phyloP scores from a whole-genome alignment of 2,888 invertebrate species.

The Oxystoma pomonae region DNA sequence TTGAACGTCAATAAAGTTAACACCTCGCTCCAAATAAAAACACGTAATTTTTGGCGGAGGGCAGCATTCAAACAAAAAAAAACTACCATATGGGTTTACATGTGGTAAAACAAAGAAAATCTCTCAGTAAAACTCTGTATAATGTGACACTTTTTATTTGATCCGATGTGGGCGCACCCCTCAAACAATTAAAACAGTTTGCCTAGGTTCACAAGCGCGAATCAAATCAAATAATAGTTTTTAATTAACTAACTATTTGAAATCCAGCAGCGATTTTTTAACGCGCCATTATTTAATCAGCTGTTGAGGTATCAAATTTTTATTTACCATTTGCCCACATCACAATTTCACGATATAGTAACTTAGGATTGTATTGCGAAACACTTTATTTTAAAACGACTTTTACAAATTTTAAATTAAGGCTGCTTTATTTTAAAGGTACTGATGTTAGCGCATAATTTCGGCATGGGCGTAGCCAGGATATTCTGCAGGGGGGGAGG shows the following conservation, averaged over 20 bases:
- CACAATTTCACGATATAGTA: background rate
- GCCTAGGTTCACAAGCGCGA: background rate
- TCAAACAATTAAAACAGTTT: background rate
- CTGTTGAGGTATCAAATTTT: conserved; percentile 24
- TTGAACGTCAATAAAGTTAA: too few relatives aligned
- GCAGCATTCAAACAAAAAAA: too few relatives aligned
- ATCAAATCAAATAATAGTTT: background rate
- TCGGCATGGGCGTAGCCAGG: too few relatives aligned
- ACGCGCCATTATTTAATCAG: conserved; percentile 18
- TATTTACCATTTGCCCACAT: conserved; percentile 19
- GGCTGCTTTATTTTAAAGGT: too few relatives aligned
- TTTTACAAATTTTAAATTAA: too few relatives aligned
- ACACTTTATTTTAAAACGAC: too few relatives aligned
- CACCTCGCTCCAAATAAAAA: too few relatives aligned
- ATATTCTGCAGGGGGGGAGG: too few relatives aligned
- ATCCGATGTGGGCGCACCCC: background rate
- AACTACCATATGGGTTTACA: background rate
- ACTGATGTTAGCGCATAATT: too few relatives aligned
- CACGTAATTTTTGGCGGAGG: too few relatives aligned
- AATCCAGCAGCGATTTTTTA: conserved; percentile 13
- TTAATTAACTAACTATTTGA: background rate
- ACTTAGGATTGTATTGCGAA: background rate
- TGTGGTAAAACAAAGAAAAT: background rate
- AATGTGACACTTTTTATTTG: background rate
- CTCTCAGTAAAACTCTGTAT: background rate